Percentiles rank a stretch among this genome's conserved stretches.
These are phyloP conservation scores for Sialis fuliginosa DNA, from an alignment of 2,888 invertebrate genomes.

Conservation along the genomic window DNA sequence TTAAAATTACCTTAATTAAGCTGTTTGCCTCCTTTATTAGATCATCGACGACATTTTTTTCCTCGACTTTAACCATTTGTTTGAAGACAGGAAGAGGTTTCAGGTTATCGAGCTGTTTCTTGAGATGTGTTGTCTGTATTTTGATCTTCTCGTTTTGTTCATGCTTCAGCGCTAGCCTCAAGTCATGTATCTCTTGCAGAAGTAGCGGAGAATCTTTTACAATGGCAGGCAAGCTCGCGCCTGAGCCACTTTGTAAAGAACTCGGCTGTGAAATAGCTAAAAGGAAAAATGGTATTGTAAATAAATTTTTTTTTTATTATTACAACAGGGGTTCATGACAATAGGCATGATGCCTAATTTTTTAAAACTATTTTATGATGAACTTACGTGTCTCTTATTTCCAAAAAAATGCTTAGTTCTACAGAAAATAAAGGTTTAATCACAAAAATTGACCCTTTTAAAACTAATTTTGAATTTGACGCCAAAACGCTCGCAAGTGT, in stretches of 20 bases:
- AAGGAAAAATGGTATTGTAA: too few relatives aligned
- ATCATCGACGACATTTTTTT: conserved; percentile 28
- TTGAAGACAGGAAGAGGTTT: conserved; percentile 32
- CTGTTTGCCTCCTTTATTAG: conserved; percentile 32
- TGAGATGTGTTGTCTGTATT: conserved; percentile 32
- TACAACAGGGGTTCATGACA: too few relatives aligned
- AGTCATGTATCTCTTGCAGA: conserved; percentile 36
- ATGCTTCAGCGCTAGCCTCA: conserved; percentile 34
- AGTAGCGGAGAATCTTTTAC: conserved; percentile 29
- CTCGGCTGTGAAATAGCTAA: conserved; percentile 18
- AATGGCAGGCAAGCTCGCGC: conserved; percentile 23
- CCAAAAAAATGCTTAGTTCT: too few relatives aligned
- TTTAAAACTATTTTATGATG: too few relatives aligned
- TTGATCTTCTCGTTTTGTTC: conserved; percentile 38
- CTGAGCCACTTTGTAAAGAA: conserved; percentile 14
- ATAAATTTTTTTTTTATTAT: too few relatives aligned
- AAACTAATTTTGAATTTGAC: too few relatives aligned
- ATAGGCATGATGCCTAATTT: too few relatives aligned
- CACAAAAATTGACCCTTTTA: too few relatives aligned
- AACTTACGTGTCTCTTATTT: too few relatives aligned
- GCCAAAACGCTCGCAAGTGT: too few relatives aligned
- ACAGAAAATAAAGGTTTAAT: too few relatives aligned
- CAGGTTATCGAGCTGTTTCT: conserved; percentile 33
- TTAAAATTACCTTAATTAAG: conserved; percentile 31
- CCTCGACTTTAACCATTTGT: conserved; percentile 20